phyloP scores from a whole-genome alignment of 92 coral and sea anemone genomes.

The Actinostola sp. region DNA sequence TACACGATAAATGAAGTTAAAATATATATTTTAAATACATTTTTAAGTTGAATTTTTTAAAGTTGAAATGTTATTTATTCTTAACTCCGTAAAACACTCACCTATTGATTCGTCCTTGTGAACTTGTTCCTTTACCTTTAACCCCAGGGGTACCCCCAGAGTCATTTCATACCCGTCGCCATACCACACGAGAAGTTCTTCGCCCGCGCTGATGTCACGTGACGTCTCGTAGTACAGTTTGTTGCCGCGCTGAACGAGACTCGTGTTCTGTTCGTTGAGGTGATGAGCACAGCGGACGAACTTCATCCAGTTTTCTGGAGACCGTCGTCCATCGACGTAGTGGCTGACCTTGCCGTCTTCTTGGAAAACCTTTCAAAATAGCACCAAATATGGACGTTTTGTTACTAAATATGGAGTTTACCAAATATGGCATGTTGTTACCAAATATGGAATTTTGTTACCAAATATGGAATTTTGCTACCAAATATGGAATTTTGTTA shows the following conservation, averaged over 20 bases:
- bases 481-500: too few species aligned
- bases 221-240: constrained; percentile 71
- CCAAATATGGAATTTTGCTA: too few species aligned
- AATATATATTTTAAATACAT: background rate
- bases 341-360: constrained; percentile 50
- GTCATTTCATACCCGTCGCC: constrained; percentile 58
- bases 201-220: constrained; percentile 65
- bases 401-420: too few species aligned
- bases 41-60: too few species aligned
- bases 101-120: background rate
- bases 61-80: too few species aligned
- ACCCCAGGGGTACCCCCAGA: constrained; percentile 73
- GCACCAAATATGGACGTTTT: too few species aligned
- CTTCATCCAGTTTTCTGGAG: constrained; percentile 76
- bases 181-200: constrained; percentile 81
- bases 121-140: constrained; percentile 15
- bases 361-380: constrained; percentile 71
- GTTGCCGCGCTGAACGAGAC: constrained; percentile 52
- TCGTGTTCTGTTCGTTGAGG: constrained; percentile 63
- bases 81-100: too few species aligned
- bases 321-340: constrained; percentile 62
- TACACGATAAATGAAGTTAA: background rate
- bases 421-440: too few species aligned
- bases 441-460: too few species aligned
- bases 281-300: constrained; percentile 74